Base-by-base conservation (phyloP, 1,140 invertebrate species). In the Monochamus saltuarius region DNA sequence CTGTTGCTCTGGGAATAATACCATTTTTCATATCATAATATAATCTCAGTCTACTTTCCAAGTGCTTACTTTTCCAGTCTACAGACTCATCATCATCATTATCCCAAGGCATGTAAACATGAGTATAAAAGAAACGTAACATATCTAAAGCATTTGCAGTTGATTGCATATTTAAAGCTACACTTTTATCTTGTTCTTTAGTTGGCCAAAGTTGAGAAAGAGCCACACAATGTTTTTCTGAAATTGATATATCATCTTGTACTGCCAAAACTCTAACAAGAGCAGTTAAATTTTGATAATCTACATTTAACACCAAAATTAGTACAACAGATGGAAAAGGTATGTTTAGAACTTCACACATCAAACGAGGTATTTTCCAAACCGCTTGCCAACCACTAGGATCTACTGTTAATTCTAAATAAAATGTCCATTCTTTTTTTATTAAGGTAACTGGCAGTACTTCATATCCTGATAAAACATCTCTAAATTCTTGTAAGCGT, bases 51-150 rank as follows among this genome's bases (percentile, higher is more conserved):
- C 85, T 80, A 3, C 77, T 71, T 61, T 83, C 78, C 54, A 86
- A 73, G 74, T 86, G 82, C 37, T 74, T 71, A 13, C 70, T 66
- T 17, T 81, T 76, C 84, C 84, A 86, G 69, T 84, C 80, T 1
- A 66, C 58, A 52, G 77, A 76, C 8, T 83, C 80, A 64, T 85
- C 83, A 19, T 82, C 81, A 50, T 86, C 84, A 42, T 78, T 68
- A 61, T 87, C 85, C 84, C 84, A 87, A 2, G 85, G 84, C 81
- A 85, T 84, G 77, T 84, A 83, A 4, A 87, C 66, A 63, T 84
- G 74, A 47, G 79, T 78, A 61, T 81, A 85, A 68, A 86, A 87
- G 51, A 86, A 86, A 52, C 85, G 50, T n/a, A 80, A 56, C 36
- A 81, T 76, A 67, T 86, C 84, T 0, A 85, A 64, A 22, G 72